phyloP scores from a whole-genome alignment of 2,888 invertebrate species.

The Plemyria rubiginata region DNA sequence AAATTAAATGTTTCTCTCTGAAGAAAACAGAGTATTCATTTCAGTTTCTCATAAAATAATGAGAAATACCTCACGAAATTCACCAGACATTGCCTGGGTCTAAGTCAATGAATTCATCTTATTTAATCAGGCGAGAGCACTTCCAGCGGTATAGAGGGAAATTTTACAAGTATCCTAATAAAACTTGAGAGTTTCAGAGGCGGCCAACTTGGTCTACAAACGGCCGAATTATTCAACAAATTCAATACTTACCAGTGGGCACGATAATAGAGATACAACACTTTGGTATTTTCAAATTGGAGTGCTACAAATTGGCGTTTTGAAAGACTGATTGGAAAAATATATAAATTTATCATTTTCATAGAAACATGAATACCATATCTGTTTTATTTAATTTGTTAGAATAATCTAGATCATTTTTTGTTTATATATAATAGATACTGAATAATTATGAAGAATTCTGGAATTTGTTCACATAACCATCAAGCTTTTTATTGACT shows the following conservation, averaged over 20 bases:
- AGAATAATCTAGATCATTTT: too few species aligned
- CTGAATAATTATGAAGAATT: too few species aligned
- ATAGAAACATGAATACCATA: too few species aligned
- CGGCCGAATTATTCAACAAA: constrained; percentile 73
- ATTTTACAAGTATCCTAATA: constrained; percentile 84
- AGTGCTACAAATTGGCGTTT: constrained; percentile 6
- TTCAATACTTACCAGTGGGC: constrained; percentile 59
- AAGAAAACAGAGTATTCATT: constrained; percentile 6
- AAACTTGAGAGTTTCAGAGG: constrained; percentile 76
- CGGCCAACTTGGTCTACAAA: constrained; percentile 57
- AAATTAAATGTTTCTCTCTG: background rate
- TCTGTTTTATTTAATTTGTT: too few species aligned
- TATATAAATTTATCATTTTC: background rate
- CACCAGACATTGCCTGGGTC: constrained; percentile 59
- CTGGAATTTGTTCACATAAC: background rate
- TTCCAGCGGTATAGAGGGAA: constrained; percentile 76
- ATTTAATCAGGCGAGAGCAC: constrained; percentile 81
- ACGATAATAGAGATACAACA: constrained; percentile 29
- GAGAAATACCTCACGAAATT: constrained; percentile 43
- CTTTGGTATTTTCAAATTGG: constrained; percentile 29
- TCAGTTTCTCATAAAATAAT: constrained; percentile 23
- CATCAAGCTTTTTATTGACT: background rate
- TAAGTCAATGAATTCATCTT: constrained; percentile 80
- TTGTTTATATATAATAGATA: too few species aligned
- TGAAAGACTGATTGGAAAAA: constrained; percentile 3